Evolutionary conservation across 37 sponge, comb jelly and placozoan genomes (phyloP).

Genomic region (Theonella swinhoei): DNA sequence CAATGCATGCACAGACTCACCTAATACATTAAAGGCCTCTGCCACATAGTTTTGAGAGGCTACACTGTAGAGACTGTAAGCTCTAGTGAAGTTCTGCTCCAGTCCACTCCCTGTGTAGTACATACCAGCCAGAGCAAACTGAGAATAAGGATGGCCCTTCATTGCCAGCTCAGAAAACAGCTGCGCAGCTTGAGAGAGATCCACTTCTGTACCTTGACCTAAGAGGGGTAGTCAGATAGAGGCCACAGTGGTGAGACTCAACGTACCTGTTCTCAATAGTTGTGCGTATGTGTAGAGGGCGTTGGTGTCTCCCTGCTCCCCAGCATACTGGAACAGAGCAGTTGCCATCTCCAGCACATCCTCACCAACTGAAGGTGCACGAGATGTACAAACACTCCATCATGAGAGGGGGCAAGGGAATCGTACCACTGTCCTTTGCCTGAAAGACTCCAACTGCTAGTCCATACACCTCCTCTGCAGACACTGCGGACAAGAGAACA

Average conservation of each 20-base stretch:
- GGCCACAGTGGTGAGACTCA: not conserved
- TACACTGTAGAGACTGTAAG: slow-evolving; percentile 34
- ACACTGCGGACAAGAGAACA: slow-evolving; percentile 20
- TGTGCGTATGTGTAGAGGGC: slow-evolving; percentile 81
- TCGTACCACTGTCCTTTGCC: slow-evolving; percentile 16
- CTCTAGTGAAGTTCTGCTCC: slow-evolving; percentile 66
- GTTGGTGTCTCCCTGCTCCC: slow-evolving; percentile 63
- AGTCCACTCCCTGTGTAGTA: slow-evolving; percentile 77
- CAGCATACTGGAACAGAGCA: slow-evolving; percentile 55
- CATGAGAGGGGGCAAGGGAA: not conserved
- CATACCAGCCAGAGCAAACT: slow-evolving; percentile 85
- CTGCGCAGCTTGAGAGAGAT: slow-evolving; percentile 49
- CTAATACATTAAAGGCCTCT: slow-evolving; percentile 70
- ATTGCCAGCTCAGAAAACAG: slow-evolving; percentile 76
- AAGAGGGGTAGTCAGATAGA: not conserved
- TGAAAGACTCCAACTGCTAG: slow-evolving; percentile 49
- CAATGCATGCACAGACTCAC: slow-evolving; percentile 1
- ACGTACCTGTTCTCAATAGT: slow-evolving; percentile 72
- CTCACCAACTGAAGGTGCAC: slow-evolving; percentile 16
- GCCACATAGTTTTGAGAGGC: slow-evolving; percentile 79
- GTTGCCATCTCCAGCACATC: slow-evolving; percentile 48
- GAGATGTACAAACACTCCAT: not conserved
- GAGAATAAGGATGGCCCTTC: slow-evolving; percentile 93
- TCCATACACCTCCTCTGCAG: slow-evolving; percentile 50
- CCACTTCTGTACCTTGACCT: slow-evolving; percentile 69